These are phyloP conservation scores for Meteorus cinctellus DNA, from an alignment of 2,888 invertebrate species.

Conservation along the genomic window DNA sequence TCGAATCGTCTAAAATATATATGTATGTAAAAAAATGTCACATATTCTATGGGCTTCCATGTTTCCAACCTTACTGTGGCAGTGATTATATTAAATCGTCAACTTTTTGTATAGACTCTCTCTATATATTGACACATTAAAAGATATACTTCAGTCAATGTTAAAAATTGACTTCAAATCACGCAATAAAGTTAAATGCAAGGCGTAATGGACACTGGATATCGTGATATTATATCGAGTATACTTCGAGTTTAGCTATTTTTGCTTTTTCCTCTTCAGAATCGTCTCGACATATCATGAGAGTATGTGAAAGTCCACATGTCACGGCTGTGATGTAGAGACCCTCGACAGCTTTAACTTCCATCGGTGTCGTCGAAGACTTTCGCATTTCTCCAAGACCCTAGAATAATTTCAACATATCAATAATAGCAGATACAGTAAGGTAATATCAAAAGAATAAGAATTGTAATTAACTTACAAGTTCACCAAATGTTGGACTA, in stretches of 20 bases:
- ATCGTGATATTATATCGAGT: conserved; percentile 63
- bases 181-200: neutral
- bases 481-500: conserved; percentile 94
- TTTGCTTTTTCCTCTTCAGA: conserved; percentile 79
- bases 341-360: conserved; percentile 85
- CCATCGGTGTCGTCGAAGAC: conserved; percentile 90
- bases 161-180: neutral
- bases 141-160: neutral
- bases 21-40: conserved; percentile 22
- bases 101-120: conserved; percentile 26
- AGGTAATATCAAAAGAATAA: neutral
- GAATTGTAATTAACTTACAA: conserved; percentile 76
- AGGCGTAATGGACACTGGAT: neutral
- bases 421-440: neutral
- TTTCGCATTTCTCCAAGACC: conserved; percentile 92
- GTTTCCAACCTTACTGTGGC: neutral
- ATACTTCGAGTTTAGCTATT: conserved; percentile 77
- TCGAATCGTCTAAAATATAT: neutral
- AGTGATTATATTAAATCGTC: conserved; percentile 19
- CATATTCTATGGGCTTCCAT: neutral
- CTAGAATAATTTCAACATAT: conserved; percentile 71
- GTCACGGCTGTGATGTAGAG: conserved; percentile 85
- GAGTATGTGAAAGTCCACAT: conserved; percentile 90
- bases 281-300: conserved; percentile 80
- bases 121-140: conserved; percentile 8